Percentiles rank a stretch among this genome's conserved stretches.
These are phyloP conservation scores for Geotrypetes seraphini DNA, from an alignment of 2,797 vertebrate species.

Conservation along the genomic window DNA sequence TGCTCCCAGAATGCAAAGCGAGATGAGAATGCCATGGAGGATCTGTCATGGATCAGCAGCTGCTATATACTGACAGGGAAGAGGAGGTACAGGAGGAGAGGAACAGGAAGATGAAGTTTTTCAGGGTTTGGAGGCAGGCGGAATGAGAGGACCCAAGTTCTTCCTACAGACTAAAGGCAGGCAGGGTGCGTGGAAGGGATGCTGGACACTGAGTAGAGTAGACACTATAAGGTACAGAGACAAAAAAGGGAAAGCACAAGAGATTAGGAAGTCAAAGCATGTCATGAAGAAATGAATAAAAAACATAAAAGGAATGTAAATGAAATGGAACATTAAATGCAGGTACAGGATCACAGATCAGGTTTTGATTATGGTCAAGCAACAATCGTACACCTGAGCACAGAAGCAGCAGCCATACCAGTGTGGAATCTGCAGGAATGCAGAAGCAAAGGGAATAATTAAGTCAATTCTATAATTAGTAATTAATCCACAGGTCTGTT, in stretches of 20 bases:
- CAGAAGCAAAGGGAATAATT: too few relatives aligned
- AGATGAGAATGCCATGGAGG: conserved; percentile 90
- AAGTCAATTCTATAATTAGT: too few relatives aligned
- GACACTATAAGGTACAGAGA: conserved; percentile 13
- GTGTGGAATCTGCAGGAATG: too few relatives aligned
- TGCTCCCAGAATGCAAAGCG: conserved; percentile 97
- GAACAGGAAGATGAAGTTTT: conserved; percentile 33
- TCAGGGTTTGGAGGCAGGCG: too few relatives aligned
- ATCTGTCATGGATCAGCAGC: conserved; percentile 55
- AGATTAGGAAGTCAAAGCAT: neutral
- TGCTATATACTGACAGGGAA: conserved; percentile 43
- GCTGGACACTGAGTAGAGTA: conserved; percentile 9
- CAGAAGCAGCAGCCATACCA: too few relatives aligned
- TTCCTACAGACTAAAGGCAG: conserved; percentile 16
- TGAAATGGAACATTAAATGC: too few relatives aligned
- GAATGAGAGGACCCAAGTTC: conserved; percentile 4
- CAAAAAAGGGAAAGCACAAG: neutral
- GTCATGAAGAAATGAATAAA: too few relatives aligned
- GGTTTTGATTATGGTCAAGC: too few relatives aligned
- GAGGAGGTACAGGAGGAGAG: conserved; percentile 33
- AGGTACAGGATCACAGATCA: too few relatives aligned
- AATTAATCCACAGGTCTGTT: too few relatives aligned
- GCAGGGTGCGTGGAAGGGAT: conserved; percentile 1
- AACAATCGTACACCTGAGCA: too few relatives aligned
- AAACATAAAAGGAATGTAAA: too few relatives aligned